Evolutionary conservation across 1,140 invertebrate species (phyloP).

Genomic region (Zaprionus tsacasi): DNA sequence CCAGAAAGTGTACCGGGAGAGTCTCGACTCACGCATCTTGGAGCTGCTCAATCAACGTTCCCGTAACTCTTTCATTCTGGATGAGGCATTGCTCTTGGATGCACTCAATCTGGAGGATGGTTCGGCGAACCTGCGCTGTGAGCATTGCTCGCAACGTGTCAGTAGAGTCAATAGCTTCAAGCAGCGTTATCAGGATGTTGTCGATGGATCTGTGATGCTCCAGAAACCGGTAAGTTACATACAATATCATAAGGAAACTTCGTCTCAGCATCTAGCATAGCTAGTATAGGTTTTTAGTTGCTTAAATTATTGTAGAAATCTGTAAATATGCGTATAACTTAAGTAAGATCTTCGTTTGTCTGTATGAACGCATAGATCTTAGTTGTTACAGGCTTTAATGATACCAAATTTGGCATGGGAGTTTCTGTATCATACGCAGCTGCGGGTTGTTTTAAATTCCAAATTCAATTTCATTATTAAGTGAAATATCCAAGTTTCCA

Average conservation of each 20-base stretch:
- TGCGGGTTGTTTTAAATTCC: neutral
- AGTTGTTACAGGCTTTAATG: neutral
- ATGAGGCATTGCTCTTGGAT: conserved; percentile 64
- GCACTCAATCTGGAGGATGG: conserved; percentile 73
- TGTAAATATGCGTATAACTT: neutral
- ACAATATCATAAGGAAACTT: neutral
- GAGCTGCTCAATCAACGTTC: conserved; percentile 70
- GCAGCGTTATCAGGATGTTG: conserved; percentile 52
- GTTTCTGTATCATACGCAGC: neutral
- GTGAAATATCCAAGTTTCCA: no score
- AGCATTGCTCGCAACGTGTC: conserved; percentile 36
- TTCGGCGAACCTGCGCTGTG: conserved; percentile 40
- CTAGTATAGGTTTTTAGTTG: neutral
- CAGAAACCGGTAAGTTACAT: conserved; percentile 56
- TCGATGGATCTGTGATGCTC: conserved; percentile 65
- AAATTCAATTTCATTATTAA: no score
- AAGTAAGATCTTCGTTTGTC: neutral
- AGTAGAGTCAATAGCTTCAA: conserved; percentile 53
- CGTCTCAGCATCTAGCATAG: neutral
- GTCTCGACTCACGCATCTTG: conserved; percentile 77
- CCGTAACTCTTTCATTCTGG: conserved; percentile 73
- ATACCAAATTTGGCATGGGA: neutral
- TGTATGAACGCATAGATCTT: neutral
- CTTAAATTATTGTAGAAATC: neutral
- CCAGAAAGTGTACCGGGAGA: conserved; percentile 80